These are phyloP conservation scores for Torymus texanus DNA, from an alignment of 2,888 invertebrate species.

Conservation along the genomic window DNA sequence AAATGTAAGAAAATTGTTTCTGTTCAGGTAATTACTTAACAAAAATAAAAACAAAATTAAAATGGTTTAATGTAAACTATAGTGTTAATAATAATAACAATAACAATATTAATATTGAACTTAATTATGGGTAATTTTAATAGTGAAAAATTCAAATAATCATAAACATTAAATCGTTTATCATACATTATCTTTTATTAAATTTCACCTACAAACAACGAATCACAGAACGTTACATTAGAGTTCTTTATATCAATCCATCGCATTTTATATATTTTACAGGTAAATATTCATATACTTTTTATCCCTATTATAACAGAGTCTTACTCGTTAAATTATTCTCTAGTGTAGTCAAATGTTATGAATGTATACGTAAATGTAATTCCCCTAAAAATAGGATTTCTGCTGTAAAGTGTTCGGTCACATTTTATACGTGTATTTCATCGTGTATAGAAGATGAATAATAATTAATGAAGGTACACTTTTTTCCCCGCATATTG, in stretches of 20 bases:
- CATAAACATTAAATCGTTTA: constrained; percentile 19
- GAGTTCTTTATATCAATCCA: constrained; percentile 74
- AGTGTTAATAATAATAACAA: no score
- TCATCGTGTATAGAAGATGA: constrained; percentile 67
- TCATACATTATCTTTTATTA: constrained; percentile 72
- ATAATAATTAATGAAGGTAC: constrained; percentile 68
- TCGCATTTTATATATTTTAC: constrained; percentile 74
- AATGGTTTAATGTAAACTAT: no score
- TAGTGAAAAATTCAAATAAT: neutral
- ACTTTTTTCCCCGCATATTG: constrained; percentile 57
- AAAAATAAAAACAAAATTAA: no score
- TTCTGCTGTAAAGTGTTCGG: constrained; percentile 67
- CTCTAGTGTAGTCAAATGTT: constrained; percentile 72
- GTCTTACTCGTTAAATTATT: constrained; percentile 74
- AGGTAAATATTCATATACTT: constrained; percentile 73
- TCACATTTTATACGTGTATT: constrained; percentile 70
- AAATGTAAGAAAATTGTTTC: no score
- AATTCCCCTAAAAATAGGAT: constrained; percentile 73
- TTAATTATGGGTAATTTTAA: neutral
- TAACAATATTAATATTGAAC: no score
- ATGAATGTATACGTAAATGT: constrained; percentile 73
- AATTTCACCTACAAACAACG: constrained; percentile 76
- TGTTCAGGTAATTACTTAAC: no score
- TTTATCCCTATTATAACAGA: constrained; percentile 73
- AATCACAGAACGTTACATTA: constrained; percentile 76